Conservation (phyloP, 2,797 vertebrate species). For the Siniperca scherzeri region DNA sequence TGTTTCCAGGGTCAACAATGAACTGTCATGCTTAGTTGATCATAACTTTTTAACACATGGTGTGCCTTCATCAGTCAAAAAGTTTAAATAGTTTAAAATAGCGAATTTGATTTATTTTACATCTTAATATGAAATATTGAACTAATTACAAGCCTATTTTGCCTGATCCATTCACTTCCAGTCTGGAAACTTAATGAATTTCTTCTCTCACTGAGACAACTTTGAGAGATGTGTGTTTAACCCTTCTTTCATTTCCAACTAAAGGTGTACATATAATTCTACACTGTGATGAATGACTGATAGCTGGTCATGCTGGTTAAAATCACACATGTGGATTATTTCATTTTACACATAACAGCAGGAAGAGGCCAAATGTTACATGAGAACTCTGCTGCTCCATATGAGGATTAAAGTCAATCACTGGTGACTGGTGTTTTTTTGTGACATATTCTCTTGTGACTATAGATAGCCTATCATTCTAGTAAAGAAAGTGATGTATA, state of each 20-base stretch:
- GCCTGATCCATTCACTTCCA: background rate
- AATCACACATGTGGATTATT: slow-evolving; percentile 36
- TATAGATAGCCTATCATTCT: background rate
- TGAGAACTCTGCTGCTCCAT: background rate
- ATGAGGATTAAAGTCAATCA: background rate
- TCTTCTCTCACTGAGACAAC: slow-evolving; percentile 42
- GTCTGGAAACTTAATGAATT: slow-evolving; percentile 52
- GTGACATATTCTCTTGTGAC: background rate
- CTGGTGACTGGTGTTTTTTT: background rate
- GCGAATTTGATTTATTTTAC: no score
- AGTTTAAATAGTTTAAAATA: no score
- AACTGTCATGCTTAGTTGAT: background rate
- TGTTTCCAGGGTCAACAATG: background rate
- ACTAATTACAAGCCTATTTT: background rate
- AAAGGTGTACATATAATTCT: slow-evolving; percentile 19
- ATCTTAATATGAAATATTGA: background rate
- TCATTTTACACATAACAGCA: slow-evolving; percentile 16
- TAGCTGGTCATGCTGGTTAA: slow-evolving; percentile 21
- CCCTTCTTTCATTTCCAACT: slow-evolving; percentile 12
- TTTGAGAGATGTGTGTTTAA: slow-evolving; percentile 25
- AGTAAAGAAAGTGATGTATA: slow-evolving; percentile 69
- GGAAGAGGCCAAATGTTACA: slow-evolving; percentile 8
- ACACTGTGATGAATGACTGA: slow-evolving; percentile 3
- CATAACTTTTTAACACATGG: no score
- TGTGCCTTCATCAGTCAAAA: no score